A percentile compares a stretch with the other conserved stretches of the same genome.
phyloP scores from a whole-genome alignment of 2,113 vertebrate genomes.

The Acanthisitta chloris region DNA sequence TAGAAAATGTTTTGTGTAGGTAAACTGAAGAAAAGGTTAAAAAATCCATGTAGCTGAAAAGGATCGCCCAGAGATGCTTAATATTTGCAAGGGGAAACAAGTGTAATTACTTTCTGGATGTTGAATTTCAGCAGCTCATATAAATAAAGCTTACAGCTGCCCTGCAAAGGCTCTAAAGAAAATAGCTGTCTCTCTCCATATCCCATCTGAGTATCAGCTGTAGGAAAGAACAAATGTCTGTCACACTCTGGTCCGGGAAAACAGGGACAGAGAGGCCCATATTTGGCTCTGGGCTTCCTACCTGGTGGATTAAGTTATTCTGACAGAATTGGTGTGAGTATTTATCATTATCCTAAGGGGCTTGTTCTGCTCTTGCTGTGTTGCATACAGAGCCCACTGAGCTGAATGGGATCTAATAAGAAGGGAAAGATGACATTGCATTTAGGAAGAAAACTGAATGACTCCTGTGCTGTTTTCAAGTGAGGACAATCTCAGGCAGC shows the following conservation, averaged over 20 bases:
- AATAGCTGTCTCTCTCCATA: background rate
- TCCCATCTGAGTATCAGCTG: background rate
- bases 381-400: background rate
- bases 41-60: background rate
- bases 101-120: background rate
- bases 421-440: slow-evolving; percentile 46
- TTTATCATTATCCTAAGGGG: background rate
- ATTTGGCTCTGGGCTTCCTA: background rate
- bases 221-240: background rate
- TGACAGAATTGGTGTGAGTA: background rate
- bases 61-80: background rate
- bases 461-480: background rate
- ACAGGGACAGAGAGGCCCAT: background rate
- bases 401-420: slow-evolving; percentile 40
- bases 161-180: background rate
- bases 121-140: background rate
- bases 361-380: background rate
- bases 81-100: background rate
- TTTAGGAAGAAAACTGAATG: background rate
- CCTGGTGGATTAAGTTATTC: background rate
- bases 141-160: background rate
- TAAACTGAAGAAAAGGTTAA: background rate
- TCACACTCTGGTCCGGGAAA: background rate
- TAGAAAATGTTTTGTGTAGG: background rate
- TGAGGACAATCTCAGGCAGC: background rate